Percentiles rank a stretch among this genome's conserved stretches.
Conservation (phyloP, 1,140 invertebrate species). For the Lasioglossum baleicum region DNA sequence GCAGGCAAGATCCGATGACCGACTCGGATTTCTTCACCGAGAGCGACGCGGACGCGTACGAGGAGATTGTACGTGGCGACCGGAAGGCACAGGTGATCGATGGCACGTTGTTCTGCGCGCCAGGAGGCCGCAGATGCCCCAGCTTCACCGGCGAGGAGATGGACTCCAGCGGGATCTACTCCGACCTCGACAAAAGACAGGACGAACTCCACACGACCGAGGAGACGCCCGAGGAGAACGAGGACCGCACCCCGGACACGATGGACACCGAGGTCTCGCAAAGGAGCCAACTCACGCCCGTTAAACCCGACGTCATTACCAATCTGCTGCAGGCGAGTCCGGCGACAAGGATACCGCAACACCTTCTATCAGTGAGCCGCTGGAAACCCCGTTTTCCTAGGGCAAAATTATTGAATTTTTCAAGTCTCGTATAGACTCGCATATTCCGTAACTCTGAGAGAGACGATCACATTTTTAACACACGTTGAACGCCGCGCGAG, state of each 20-base stretch:
- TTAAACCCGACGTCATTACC: conserved; percentile 57
- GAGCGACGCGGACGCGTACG: conserved; percentile 89
- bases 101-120: conserved; percentile 88
- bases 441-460: too few relatives aligned
- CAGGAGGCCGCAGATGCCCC: conserved; percentile 74
- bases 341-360: too few relatives aligned
- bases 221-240: conserved; percentile 61
- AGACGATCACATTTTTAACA: too few relatives aligned
- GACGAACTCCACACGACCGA: conserved; percentile 68
- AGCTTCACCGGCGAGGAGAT: conserved; percentile 84
- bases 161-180: conserved; percentile 92
- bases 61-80: conserved; percentile 86
- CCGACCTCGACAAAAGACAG: conserved; percentile 87
- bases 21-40: conserved; percentile 94
- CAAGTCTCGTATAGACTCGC: too few relatives aligned
- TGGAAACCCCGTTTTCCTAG: too few relatives aligned
- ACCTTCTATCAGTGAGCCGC: too few relatives aligned
- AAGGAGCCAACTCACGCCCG: conserved; percentile 72
- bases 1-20: conserved; percentile 89
- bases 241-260: conserved; percentile 72
- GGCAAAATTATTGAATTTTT: too few relatives aligned
- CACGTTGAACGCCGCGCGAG: too few relatives aligned
- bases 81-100: conserved; percentile 86
- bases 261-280: conserved; percentile 75
- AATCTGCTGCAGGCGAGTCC: conserved; percentile 64